These are phyloP conservation scores for Diadema setosum DNA, from an alignment of 35 echinoderm and acorn worm genomes.

Conservation along the genomic window DNA sequence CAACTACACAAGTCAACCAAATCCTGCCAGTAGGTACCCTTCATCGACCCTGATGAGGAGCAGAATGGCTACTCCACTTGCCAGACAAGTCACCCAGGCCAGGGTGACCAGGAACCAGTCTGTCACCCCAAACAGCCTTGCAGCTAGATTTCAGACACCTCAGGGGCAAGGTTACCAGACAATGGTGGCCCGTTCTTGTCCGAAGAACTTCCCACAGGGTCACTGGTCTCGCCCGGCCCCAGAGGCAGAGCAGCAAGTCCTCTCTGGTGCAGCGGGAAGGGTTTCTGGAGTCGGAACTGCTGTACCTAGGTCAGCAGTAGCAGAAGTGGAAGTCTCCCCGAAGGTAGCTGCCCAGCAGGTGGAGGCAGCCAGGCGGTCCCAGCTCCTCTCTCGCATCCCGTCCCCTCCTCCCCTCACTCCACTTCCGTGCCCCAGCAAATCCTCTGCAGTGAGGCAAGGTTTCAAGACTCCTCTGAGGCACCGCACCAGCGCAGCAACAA, in stretches of 20 bases:
- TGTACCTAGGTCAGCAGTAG: background rate
- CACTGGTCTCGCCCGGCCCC: background rate
- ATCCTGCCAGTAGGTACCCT: background rate
- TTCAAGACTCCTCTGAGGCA: conserved; percentile 13
- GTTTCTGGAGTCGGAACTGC: too few species aligned
- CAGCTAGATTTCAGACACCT: background rate
- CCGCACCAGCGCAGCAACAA: background rate
- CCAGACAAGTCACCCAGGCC: too few species aligned
- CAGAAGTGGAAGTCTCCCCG: background rate
- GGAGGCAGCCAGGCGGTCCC: conserved; percentile 32
- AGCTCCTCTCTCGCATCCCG: conserved; percentile 54
- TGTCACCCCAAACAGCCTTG: background rate
- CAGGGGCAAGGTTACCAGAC: background rate
- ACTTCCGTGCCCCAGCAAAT: conserved; percentile 7
- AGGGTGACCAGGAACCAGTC: background rate
- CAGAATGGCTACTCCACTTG: background rate
- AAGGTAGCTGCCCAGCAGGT: background rate
- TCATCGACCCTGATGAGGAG: background rate
- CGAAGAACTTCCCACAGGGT: background rate
- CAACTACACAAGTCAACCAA: background rate
- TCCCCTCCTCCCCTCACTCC: conserved; percentile 82
- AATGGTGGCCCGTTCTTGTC: background rate
- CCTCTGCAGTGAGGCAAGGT: background rate
- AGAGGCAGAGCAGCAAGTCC: too few species aligned
- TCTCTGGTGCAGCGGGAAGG: too few species aligned